These are phyloP conservation scores for Pseudomugil tenellus DNA, from an alignment of 2,797 vertebrate species.

Conservation along the genomic window DNA sequence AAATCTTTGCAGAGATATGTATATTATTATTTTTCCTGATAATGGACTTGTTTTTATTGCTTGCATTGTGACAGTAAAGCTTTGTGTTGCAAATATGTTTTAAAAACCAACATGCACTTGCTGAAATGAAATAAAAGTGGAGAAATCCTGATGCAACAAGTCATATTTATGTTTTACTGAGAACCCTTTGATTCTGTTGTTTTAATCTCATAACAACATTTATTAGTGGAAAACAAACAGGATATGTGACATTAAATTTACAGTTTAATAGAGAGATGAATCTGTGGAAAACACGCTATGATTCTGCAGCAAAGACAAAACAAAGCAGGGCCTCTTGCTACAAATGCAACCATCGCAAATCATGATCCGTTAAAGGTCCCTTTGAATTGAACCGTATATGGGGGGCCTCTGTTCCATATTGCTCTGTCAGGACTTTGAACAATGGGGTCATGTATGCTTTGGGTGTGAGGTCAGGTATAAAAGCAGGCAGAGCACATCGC, in stretches of 20 bases:
- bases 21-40: no score
- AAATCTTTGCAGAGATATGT: no score
- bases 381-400: conserved; percentile 64
- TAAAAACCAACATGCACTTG: neutral
- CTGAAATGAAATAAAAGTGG: neutral
- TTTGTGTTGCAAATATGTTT: neutral
- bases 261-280: conserved; percentile 17
- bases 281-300: conserved; percentile 50
- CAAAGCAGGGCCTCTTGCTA: conserved; percentile 60
- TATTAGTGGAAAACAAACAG: neutral
- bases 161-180: no score
- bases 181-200: no score
- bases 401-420: conserved; percentile 68
- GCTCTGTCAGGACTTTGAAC: conserved; percentile 82
- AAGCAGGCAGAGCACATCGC: conserved; percentile 56
- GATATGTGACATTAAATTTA: conserved; percentile 1
- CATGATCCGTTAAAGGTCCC: conserved; percentile 62
- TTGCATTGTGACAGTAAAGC: neutral
- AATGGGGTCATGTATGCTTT: conserved; percentile 70
- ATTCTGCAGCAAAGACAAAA: conserved; percentile 61
- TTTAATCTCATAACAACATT: neutral
- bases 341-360: conserved; percentile 76
- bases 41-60: neutral
- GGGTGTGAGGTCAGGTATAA: conserved; percentile 73
- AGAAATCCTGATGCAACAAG: no score